Evolutionary conservation across 1,140 invertebrate genomes (phyloP).

Genomic region (Drosophila santomea): DNA sequence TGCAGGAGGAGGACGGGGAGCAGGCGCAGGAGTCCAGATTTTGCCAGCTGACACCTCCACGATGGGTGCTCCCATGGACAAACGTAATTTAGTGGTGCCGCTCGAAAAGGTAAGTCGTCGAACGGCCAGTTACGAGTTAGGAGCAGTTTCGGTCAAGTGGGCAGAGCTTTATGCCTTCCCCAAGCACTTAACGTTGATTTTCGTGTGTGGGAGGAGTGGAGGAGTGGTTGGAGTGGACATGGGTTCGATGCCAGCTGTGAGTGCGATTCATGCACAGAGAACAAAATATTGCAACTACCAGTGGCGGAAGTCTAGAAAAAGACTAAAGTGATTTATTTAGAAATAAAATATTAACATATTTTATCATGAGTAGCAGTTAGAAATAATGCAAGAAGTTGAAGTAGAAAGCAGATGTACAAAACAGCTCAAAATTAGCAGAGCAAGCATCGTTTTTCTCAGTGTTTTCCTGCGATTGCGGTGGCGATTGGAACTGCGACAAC

Average conservation of each 20-base stretch:
- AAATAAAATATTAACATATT: too few relatives aligned
- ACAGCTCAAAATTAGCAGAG: too few relatives aligned
- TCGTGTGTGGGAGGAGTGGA: conserved; percentile 20
- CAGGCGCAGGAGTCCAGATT: neutral
- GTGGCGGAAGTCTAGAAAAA: too few relatives aligned
- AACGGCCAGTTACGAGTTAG: conserved; percentile 19
- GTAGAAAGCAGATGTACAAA: too few relatives aligned
- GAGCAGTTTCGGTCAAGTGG: conserved; percentile 31
- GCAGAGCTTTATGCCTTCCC: conserved; percentile 33
- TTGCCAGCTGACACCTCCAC: conserved; percentile 30
- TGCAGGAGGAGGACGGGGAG: neutral
- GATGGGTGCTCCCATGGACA: conserved; percentile 54
- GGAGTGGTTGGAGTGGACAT: conserved; percentile 5
- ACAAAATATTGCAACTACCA: neutral
- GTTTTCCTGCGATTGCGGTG: conserved; percentile 3
- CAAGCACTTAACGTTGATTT: conserved; percentile 68
- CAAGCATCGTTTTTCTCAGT: neutral
- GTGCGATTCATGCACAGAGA: conserved; percentile 5
- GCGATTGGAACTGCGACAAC: conserved; percentile 20
- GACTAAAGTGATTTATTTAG: too few relatives aligned
- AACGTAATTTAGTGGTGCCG: conserved; percentile 77
- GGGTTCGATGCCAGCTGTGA: conserved; percentile 27
- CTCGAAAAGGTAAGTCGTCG: conserved; percentile 84
- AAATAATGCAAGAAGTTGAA: too few relatives aligned
- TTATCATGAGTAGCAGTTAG: too few relatives aligned